Conservation (phyloP, 2,113 vertebrate genomes). For the Tragelaphus scriptus region DNA sequence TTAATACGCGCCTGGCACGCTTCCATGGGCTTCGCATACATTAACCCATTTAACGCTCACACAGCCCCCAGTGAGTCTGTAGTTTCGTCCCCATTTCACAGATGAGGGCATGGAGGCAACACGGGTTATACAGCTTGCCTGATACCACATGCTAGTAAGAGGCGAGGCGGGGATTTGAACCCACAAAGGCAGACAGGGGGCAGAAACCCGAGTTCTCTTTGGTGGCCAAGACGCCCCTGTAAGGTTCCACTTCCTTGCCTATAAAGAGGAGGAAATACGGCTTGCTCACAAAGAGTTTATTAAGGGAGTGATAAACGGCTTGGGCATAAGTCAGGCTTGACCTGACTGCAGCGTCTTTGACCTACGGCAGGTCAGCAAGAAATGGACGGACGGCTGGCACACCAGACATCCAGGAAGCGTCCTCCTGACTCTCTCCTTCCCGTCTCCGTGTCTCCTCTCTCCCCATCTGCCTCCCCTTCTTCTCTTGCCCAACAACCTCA, state of each 20-base stretch:
- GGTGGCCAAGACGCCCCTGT: not conserved
- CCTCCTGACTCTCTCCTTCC: not conserved
- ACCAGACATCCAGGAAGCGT: too few relatives aligned
- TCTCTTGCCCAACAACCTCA: not conserved
- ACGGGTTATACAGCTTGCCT: accelerated
- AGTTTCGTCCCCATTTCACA: not conserved
- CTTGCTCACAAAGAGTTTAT: not conserved
- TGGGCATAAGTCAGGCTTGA: not conserved
- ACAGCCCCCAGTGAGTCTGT: not conserved
- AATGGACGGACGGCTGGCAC: accelerated
- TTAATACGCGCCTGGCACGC: accelerated
- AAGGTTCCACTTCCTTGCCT: not conserved
- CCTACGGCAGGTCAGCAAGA: not conserved
- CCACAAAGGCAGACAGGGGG: not conserved
- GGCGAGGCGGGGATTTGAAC: not conserved
- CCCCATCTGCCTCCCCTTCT: too few relatives aligned
- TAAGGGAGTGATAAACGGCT: not conserved
- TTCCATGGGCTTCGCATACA: not conserved
- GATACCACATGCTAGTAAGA: accelerated
- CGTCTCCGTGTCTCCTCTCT: not conserved
- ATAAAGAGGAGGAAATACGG: not conserved
- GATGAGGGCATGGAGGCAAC: not conserved
- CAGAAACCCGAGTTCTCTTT: not conserved
- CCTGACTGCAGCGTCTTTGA: not conserved
- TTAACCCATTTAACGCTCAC: not conserved